Evolutionary conservation across 2,888 invertebrate species (phyloP).

Genomic region (Lasioglossum oenotherae): DNA sequence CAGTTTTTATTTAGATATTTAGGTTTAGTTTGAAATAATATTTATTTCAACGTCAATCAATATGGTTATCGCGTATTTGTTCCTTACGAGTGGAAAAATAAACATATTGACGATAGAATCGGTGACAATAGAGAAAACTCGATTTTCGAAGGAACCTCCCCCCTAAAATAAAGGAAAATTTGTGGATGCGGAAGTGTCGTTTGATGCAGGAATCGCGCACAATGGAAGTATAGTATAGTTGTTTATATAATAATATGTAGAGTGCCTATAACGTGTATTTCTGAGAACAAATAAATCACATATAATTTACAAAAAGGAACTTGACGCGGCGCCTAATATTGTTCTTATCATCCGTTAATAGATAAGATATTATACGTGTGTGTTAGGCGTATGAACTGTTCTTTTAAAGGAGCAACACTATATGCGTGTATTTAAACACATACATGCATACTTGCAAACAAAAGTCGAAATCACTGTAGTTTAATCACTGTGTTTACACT

Average conservation of each 20-base stretch:
- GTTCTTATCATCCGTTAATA: constrained; percentile 56
- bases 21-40: neutral
- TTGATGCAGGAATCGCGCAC: constrained; percentile 32
- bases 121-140: neutral
- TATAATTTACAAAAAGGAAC: constrained; percentile 70
- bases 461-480: constrained; percentile 12
- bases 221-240: constrained; percentile 48
- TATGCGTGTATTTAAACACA: constrained; percentile 34
- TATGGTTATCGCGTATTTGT: too few species aligned
- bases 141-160: neutral
- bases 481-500: constrained; percentile 9
- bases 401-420: constrained; percentile 29
- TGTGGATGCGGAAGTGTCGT: constrained; percentile 10
- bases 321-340: constrained; percentile 66
- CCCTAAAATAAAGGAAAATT: neutral
- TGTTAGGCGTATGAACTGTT: constrained; percentile 36
- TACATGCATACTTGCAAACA: constrained; percentile 33
- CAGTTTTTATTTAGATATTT: too few species aligned
- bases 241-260: constrained; percentile 48
- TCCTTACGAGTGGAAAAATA: too few species aligned
- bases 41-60: too few species aligned
- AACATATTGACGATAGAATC: too few species aligned
- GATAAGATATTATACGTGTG: constrained; percentile 50
- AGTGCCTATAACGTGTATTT: constrained; percentile 69
- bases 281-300: constrained; percentile 70